phyloP scores from a whole-genome alignment of 2,888 invertebrate species.

The Aradus depressus region DNA sequence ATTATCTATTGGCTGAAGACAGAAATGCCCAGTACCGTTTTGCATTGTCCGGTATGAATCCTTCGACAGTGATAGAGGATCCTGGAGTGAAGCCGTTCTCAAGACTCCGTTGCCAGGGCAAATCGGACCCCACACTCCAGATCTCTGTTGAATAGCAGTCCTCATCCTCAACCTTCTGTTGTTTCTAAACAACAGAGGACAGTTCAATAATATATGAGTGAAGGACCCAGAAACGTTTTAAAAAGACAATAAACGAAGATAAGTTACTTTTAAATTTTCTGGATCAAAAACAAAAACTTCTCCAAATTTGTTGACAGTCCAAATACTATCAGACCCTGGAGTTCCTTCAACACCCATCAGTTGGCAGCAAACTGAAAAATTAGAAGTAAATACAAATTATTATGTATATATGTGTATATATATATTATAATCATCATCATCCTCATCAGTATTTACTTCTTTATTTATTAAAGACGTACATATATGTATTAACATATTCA shows the following conservation, averaged over 20 bases:
- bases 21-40: slow-evolving; percentile 59
- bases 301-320: slow-evolving; percentile 66
- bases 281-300: slow-evolving; percentile 76
- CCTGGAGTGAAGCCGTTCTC: slow-evolving; percentile 59
- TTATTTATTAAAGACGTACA: no score
- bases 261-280: slow-evolving; percentile 44
- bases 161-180: slow-evolving; percentile 4
- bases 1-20: not conserved
- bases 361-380: slow-evolving; percentile 52
- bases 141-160: slow-evolving; percentile 15
- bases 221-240: not conserved
- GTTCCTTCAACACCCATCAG: slow-evolving; percentile 57
- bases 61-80: slow-evolving; percentile 54
- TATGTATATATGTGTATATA: no score
- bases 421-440: no score
- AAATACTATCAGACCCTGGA: slow-evolving; percentile 60
- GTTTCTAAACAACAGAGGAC: slow-evolving; percentile 5
- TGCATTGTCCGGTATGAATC: slow-evolving; percentile 62
- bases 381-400: no score
- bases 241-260: slow-evolving; percentile 2
- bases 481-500: no score
- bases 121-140: slow-evolving; percentile 4
- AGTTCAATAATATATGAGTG: not conserved
- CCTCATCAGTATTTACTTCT: no score
- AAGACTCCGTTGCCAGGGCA: slow-evolving; percentile 21